Base-by-base conservation (phyloP, 2,888 invertebrate species). In the Harpalus rufipes region DNA sequence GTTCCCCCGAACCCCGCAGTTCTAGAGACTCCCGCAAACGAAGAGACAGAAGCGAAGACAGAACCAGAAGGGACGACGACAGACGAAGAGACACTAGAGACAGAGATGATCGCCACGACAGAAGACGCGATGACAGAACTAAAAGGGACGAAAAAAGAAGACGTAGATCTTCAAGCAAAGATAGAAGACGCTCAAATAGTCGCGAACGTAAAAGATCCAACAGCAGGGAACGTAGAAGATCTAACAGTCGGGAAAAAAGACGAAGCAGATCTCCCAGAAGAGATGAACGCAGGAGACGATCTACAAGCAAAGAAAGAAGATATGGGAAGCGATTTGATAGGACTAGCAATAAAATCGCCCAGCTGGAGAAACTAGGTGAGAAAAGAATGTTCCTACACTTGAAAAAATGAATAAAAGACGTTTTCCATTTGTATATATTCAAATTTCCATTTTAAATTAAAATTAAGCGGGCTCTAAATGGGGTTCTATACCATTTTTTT, bases 331-430 rank as follows among this genome's bases (percentile, higher is more conserved):
- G 91, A 88, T 89, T 91, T 81, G 92, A 92, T 72, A 91, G 92
- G 65, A 90, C 90, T 18, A 90, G 90, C 79, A 91, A 89, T 81
- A 92, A 91, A 88, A 88, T 92, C 86, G 92, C 91, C 14, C 91
- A 91, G 86, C 87, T 92, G 72, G 92, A 92, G 85, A 92, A 92
- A 88, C 89, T 92, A 87, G 92, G 93, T 87, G 89, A 86, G 87
- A 81, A n/a, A 16, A 7, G 14, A 58, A 18, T 39, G 44, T 32
- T 32, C 5, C 6, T 32, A 6, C 5, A 32, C 5, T 32, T 32
- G 32, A 32, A 32, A 32, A 5, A 32, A 32, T 32, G 32, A 32
- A 32, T 1, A 3, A 5, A 32, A 5, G 6, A 5, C 32, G 32
- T 32, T 32, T 32, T 32, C 32, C 32, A 32, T 32, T 21, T 21